Evolutionary conservation across 2,113 vertebrate species (phyloP), one percentile per base, ranked within the genome.

Genomic region (Narcine bancroftii): DNA sequence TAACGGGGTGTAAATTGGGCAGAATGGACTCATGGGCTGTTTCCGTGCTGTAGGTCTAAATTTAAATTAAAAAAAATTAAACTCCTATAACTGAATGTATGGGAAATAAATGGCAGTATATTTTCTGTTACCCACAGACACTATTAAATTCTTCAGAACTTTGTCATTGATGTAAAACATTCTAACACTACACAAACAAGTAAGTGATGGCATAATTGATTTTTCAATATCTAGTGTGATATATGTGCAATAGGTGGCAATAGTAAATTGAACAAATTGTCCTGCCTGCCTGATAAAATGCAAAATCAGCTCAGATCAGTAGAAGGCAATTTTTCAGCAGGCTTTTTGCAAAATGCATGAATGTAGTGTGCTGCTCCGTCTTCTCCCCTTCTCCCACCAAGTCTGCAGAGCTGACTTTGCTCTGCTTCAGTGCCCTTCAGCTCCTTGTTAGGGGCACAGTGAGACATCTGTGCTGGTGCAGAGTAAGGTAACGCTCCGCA

Each of bases 301-400:
- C 33, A 85, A 60, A 60, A 85, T 36, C 53, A 60, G 81, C 53
- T 85, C 29, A 33, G 45, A 26, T 85, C 81, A 85, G 33, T 36
- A 53, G 19, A 83, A 87, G 36, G 33, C 33, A 87, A 60, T 87
- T 83, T 87, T 87, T 87, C 33, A 87, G n/a, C 50, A 60, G 53
- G 50, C 7, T 60, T 87, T 60, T 53, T 56, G 17, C 19, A 4
- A 60, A 60, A 53, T 19, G n/a, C 81, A 60, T 4, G 9, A 9
- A 11, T 21, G 56, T 53, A 53, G 47, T 39, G 15, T 87, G 81
- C 33, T 36, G 33, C 33, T 85, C 81, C 7, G 33, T 17, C 81
- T 85, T 85, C 81, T 81, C 47, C 29, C 50, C 33, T 60, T 36
- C 81, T n/a, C 2, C 0, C 19, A 7, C 2, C 50, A n/a, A 21